Evolutionary conservation across 2,113 vertebrate species (phyloP).

Genomic region (Tylochromis polylepis): DNA sequence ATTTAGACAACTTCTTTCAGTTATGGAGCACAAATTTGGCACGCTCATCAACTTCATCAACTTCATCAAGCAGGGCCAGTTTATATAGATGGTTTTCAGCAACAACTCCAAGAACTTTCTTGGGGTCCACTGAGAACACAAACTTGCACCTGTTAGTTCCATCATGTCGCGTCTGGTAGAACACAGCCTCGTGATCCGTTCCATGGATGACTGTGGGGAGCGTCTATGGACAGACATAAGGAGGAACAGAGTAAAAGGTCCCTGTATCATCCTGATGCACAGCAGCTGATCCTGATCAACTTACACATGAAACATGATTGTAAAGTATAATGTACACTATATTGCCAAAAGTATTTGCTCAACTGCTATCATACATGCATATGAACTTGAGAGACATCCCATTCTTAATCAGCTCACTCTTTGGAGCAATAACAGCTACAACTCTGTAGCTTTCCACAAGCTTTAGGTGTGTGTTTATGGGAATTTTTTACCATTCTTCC

Average conservation of each 20-base stretch:
- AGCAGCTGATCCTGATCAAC: too few relatives aligned
- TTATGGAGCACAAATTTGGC: fast-evolving
- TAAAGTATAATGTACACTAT: too few relatives aligned
- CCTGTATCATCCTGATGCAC: background rate
- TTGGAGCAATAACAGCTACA: too few relatives aligned
- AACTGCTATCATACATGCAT: too few relatives aligned
- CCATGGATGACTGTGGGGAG: fast-evolving
- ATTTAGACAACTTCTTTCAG: background rate
- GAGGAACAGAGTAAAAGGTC: background rate
- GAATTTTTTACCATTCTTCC: too few relatives aligned
- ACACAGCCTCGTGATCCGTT: background rate
- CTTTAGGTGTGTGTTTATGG: too few relatives aligned
- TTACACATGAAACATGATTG: too few relatives aligned
- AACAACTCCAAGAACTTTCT: background rate
- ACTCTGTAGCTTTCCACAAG: too few relatives aligned
- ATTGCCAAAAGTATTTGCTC: too few relatives aligned
- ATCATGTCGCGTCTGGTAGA: fast-evolving
- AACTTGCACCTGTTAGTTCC: background rate
- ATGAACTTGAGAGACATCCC: too few relatives aligned
- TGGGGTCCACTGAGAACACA: background rate
- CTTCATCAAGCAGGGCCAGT: background rate
- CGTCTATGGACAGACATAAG: background rate
- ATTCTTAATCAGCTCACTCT: too few relatives aligned
- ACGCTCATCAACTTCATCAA: background rate
- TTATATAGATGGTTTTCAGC: fast-evolving